A percentile compares a stretch with the other conserved stretches of the same genome.
phyloP scores from a whole-genome alignment of 1,140 invertebrate species.

The Archivesica marissinica region DNA sequence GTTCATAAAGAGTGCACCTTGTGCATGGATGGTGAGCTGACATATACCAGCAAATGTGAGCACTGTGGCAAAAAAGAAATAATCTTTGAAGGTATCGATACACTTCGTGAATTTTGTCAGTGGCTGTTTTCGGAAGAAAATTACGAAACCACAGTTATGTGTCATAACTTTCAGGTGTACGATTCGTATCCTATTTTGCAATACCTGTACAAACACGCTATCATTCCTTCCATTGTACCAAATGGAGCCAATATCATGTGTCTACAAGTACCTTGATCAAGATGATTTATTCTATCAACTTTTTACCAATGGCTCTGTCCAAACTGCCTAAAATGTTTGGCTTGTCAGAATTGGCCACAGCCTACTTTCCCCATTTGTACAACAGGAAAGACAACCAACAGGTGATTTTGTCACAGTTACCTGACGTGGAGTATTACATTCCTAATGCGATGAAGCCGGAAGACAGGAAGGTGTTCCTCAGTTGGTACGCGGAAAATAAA shows the following conservation, averaged over 20 bases:
- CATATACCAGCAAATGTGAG: neutral
- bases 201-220: slow-evolving; percentile 61
- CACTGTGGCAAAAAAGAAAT: slow-evolving; percentile 44
- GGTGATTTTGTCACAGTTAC: slow-evolving; percentile 6
- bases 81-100: slow-evolving; percentile 36
- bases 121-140: slow-evolving; percentile 63
- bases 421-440: slow-evolving; percentile 9
- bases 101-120: slow-evolving; percentile 52
- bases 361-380: slow-evolving; percentile 68
- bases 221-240: slow-evolving; percentile 52
- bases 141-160: slow-evolving; percentile 36
- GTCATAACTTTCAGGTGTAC: slow-evolving; percentile 63
- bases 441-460: slow-evolving; percentile 37
- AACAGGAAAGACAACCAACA: slow-evolving; percentile 58
- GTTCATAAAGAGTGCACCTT: slow-evolving; percentile 16
- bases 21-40: slow-evolving; percentile 6
- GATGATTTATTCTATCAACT: slow-evolving; percentile 51
- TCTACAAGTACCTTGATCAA: slow-evolving; percentile 48
- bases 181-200: slow-evolving; percentile 59
- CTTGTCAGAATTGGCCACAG: slow-evolving; percentile 58
- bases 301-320: slow-evolving; percentile 52
- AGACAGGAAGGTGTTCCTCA: slow-evolving; percentile 13
- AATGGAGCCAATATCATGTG: slow-evolving; percentile 64
- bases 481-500: slow-evolving; percentile 40
- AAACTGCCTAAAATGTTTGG: slow-evolving; percentile 59